phyloP scores from a whole-genome alignment of 2,113 vertebrate species.

The Hylia prasina region DNA sequence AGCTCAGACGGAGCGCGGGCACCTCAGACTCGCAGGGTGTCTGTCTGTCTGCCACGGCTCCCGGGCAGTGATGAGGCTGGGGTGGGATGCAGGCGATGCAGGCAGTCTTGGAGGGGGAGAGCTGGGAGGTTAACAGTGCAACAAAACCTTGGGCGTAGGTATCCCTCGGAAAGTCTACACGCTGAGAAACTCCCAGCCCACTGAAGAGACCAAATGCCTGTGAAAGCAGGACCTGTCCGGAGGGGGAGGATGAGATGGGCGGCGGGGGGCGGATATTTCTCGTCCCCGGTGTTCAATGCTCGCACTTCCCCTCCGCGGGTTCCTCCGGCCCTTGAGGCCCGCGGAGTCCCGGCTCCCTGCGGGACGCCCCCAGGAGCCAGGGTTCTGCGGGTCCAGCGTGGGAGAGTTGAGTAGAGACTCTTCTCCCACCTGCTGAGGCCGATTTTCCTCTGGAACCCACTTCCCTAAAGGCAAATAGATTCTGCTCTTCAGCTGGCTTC shows the following conservation, averaged over 20 bases:
- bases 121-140: fast-evolving
- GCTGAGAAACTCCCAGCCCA: not conserved
- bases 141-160: not conserved
- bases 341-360: not conserved
- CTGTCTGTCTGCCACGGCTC: not conserved
- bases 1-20: not conserved
- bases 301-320: not conserved
- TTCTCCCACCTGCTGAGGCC: not conserved
- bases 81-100: not conserved
- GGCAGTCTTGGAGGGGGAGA: too few relatives aligned
- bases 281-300: not conserved
- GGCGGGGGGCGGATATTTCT: not conserved
- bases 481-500: not conserved
- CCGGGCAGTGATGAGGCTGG: not conserved
- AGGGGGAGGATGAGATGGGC: not conserved
- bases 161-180: not conserved
- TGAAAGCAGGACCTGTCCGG: not conserved
- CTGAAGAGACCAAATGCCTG: not conserved
- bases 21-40: not conserved
- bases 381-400: not conserved
- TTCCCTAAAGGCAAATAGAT: not conserved
- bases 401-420: not conserved
- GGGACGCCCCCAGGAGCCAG: not conserved
- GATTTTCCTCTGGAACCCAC: not conserved
- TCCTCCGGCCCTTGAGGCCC: not conserved